Base-by-base conservation (phyloP, 1,140 invertebrate species). In the Cotesia vestalis region DNA sequence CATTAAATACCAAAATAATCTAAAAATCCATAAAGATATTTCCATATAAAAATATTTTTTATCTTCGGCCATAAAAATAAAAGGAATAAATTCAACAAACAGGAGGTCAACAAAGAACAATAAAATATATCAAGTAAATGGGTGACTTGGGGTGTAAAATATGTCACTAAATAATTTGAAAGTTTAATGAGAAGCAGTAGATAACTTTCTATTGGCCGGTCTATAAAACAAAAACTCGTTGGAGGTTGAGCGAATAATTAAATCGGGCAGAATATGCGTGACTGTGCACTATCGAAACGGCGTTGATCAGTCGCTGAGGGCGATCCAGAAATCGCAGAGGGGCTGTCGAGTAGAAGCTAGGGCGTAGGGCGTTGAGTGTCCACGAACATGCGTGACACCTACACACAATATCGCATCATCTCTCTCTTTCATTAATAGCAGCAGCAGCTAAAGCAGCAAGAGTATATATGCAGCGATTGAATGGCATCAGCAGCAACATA, bases 241-340 rank as follows among this genome's bases (percentile, higher is more conserved):
- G 11, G 40, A 46, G 59, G 36, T 60, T 69, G 53, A 34, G 73
- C 60, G 73, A 73, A 74, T 69, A 53, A 73, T 73, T 78, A 78
- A 77, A 79, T 79, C 76, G 74, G 69, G 62, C 66, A 59, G 59
- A 59, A 59, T 66, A 69, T 73, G 73, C 73, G 68, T 74, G 64
- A 67, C 62, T 75, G 66, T 77, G 73, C 73, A 72, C 76, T 73
- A 79, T 78, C 73, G 76, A 75, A 66, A 40, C 51, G 60, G 51
- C 68, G 62, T 57, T 73, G 68, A 73, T 76, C 64, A 73, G 64
- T 52, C 66, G 72, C 59, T 61, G 62, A 62, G 66, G 40, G 61
- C 59, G 38, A 46, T 72, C 40, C 20, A 46, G 27, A 35, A 69
- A 66, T 35, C 34, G 9, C 8, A 27, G 60, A 62, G 34, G 36